These are phyloP conservation scores for Thysanoteuthis rhombus DNA, from an alignment of 2,888 invertebrate species.

Conservation along the genomic window DNA sequence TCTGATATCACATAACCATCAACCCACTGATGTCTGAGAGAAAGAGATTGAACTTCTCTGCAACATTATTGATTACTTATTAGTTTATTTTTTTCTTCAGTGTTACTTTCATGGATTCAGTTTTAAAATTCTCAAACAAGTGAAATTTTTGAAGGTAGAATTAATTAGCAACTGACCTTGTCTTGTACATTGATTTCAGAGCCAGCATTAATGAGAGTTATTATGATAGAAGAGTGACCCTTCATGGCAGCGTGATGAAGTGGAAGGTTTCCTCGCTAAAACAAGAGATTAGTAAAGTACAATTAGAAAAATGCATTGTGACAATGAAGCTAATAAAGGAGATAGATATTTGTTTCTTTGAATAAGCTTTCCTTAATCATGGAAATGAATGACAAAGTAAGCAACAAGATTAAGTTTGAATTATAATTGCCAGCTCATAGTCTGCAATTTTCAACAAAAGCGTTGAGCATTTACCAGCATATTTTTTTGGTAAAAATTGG, in stretches of 20 bases:
- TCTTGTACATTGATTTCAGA: slow-evolving; percentile 64
- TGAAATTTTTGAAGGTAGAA: neutral
- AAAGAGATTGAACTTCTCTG: too few species aligned
- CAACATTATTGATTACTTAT: too few species aligned
- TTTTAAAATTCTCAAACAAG: neutral
- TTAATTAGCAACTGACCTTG: slow-evolving; percentile 54
- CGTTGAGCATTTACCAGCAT: too few species aligned
- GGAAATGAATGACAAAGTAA: too few species aligned
- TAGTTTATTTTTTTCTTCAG: too few species aligned
- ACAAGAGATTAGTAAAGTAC: slow-evolving; percentile 15
- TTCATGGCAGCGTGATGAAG: slow-evolving; percentile 68
- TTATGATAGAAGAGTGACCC: slow-evolving; percentile 64
- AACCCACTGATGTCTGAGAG: too few species aligned
- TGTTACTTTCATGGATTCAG: neutral
- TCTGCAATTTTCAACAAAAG: too few species aligned
- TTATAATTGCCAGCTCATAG: too few species aligned
- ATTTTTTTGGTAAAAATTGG: too few species aligned
- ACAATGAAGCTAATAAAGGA: neutral
- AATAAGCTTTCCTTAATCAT: neutral
- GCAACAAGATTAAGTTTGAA: too few species aligned
- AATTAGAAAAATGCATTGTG: neutral
- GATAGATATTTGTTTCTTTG: neutral
- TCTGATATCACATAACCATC: too few species aligned
- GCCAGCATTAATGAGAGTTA: slow-evolving; percentile 62
- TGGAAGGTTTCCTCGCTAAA: slow-evolving; percentile 64